Evolutionary conservation across 2,113 vertebrate species (phyloP).

Genomic region (Tenebrosternarchus preto): DNA sequence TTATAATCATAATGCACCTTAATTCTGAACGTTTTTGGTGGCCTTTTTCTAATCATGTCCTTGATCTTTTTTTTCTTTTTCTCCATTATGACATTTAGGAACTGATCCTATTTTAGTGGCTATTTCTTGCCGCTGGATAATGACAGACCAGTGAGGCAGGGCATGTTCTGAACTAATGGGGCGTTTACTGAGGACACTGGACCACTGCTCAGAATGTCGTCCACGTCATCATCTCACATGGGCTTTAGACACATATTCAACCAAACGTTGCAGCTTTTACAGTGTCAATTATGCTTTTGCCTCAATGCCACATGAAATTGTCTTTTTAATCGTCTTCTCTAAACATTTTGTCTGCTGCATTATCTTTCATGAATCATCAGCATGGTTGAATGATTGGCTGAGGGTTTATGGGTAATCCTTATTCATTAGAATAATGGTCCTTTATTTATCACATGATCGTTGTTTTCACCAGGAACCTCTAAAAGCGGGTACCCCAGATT

Average conservation of each 20-base stretch:
- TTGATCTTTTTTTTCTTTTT: not conserved
- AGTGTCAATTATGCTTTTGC: not conserved
- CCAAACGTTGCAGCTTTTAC: not conserved
- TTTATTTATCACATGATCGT: conserved; percentile 42
- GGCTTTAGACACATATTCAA: too few species aligned
- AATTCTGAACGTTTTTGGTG: too few species aligned
- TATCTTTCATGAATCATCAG: not conserved
- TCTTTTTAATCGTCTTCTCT: not conserved
- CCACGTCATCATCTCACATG: too few species aligned
- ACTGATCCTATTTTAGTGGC: too few species aligned
- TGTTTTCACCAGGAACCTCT: conserved; percentile 77
- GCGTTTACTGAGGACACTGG: too few species aligned
- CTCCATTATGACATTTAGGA: too few species aligned
- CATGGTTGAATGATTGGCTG: not conserved
- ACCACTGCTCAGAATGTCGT: too few species aligned
- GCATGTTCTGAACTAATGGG: too few species aligned
- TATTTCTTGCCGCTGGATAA: too few species aligned
- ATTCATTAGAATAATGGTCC: conserved; percentile 52
- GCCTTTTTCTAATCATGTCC: too few species aligned
- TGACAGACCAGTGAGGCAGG: too few species aligned
- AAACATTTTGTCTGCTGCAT: not conserved
- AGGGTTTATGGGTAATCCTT: not conserved
- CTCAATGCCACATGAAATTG: not conserved
- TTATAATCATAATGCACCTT: not conserved
- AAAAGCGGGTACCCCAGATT: conserved; percentile 81